Conservation (phyloP, 2,888 invertebrate genomes). For the Cheilosia urbana region DNA sequence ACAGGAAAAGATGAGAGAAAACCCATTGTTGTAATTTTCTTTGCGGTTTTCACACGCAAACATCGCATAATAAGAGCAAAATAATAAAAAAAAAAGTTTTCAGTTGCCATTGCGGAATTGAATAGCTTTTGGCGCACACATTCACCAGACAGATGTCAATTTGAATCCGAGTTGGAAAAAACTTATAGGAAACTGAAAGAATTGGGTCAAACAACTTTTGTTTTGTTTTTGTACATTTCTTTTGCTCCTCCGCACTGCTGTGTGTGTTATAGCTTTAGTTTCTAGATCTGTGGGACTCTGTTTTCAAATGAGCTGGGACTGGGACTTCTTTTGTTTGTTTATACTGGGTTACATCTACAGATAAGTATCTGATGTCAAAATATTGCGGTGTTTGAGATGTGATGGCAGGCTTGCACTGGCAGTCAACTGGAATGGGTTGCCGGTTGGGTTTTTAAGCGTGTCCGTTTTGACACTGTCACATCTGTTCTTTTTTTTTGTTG, state of each 20-base stretch:
- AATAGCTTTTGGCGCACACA: constrained; percentile 56
- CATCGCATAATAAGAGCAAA: constrained; percentile 20
- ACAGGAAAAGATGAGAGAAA: constrained; percentile 14
- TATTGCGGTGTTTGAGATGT: constrained; percentile 23
- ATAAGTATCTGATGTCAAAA: constrained; percentile 47
- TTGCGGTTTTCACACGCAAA: constrained; percentile 43
- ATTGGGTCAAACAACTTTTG: constrained; percentile 64
- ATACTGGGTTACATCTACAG: constrained; percentile 46
- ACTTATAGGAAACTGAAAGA: constrained; percentile 41
- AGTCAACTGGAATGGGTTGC: constrained; percentile 38
- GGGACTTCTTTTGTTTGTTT: constrained; percentile 35
- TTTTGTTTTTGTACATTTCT: constrained; percentile 26
- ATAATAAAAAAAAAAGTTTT: constrained; percentile 29
- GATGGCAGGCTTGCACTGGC: constrained; percentile 3
- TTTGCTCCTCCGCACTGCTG: constrained; percentile 1
- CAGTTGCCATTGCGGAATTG: constrained; percentile 49
- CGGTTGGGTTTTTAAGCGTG: background rate
- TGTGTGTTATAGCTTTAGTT: constrained; percentile 53
- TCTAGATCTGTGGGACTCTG: constrained; percentile 46
- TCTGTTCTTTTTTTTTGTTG: too few species aligned
- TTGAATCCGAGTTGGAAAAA: constrained; percentile 35
- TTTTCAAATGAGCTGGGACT: constrained; percentile 36
- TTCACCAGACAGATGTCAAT: constrained; percentile 55
- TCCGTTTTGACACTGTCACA: background rate
- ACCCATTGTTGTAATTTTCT: constrained; percentile 54